A percentile compares a stretch with the other conserved stretches of the same genome.
phyloP scores from a whole-genome alignment of 2,888 invertebrate species.

The Zeuzera pyrina region DNA sequence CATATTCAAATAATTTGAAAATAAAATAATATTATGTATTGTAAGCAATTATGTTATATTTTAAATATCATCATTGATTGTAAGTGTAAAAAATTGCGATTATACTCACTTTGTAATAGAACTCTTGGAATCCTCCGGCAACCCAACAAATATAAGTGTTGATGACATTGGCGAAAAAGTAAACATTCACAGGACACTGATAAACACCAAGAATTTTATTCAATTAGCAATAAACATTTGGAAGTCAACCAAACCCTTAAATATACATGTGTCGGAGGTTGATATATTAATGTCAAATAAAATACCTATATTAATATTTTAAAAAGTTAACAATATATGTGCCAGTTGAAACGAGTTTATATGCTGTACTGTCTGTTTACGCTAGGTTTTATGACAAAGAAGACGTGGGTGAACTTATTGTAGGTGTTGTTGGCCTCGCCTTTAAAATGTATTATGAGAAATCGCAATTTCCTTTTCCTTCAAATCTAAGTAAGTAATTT shows the following conservation, averaged over 20 bases:
- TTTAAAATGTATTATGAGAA: slow-evolving; percentile 27
- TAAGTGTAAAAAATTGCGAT: neutral
- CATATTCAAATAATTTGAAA: too few species aligned
- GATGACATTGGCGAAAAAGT: slow-evolving; percentile 70
- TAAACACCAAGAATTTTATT: slow-evolving; percentile 27
- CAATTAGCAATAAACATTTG: neutral
- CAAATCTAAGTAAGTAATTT: slow-evolving; percentile 5
- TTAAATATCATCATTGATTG: too few species aligned
- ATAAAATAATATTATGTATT: too few species aligned
- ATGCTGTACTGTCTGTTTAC: slow-evolving; percentile 38
- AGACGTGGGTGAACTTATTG: slow-evolving; percentile 43
- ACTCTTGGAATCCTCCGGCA: slow-evolving; percentile 73
- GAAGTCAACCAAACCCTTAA: slow-evolving; percentile 9
- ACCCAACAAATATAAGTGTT: slow-evolving; percentile 73
- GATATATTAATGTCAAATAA: slow-evolving; percentile 24
- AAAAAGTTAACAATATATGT: slow-evolving; percentile 14
- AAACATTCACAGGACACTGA: slow-evolving; percentile 23
- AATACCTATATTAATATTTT: slow-evolving; percentile 5
- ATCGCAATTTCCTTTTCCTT: slow-evolving; percentile 32
- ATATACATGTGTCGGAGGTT: slow-evolving; percentile 8
- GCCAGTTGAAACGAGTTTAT: slow-evolving; percentile 42
- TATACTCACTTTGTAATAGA: slow-evolving; percentile 72
- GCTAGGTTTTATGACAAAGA: slow-evolving; percentile 40
- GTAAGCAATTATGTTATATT: too few species aligned
- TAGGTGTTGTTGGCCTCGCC: slow-evolving; percentile 43